These are phyloP conservation scores for Micrasema longulum DNA, from an alignment of 1,140 invertebrate species.

Conservation along the genomic window DNA sequence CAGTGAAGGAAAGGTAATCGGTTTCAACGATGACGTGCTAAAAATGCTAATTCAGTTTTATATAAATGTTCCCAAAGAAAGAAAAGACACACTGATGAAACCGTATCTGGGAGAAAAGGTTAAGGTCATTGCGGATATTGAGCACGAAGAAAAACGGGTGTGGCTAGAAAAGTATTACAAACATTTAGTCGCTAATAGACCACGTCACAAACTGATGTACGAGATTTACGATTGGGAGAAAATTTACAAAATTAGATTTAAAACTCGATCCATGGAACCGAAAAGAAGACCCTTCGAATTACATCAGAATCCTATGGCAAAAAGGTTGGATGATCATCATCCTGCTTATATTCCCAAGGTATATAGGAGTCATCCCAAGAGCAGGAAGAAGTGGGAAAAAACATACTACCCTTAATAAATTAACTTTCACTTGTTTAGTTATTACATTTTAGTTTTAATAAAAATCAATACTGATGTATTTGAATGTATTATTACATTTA, in stretches of 20 bases:
- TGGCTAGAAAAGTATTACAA: slow-evolving; percentile 80
- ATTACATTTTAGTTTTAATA: slow-evolving; percentile 1
- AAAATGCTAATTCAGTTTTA: slow-evolving; percentile 82
- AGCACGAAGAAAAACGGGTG: slow-evolving; percentile 72
- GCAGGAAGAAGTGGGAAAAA: slow-evolving; percentile 70
- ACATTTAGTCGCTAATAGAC: slow-evolving; percentile 74
- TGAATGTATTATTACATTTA: too few species aligned
- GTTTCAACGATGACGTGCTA: slow-evolving; percentile 85
- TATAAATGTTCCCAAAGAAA: slow-evolving; percentile 74
- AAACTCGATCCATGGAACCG: slow-evolving; percentile 76
- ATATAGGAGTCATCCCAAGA: slow-evolving; percentile 69
- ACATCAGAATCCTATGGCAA: slow-evolving; percentile 69
- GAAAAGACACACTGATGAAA: slow-evolving; percentile 74
- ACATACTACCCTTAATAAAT: slow-evolving; percentile 71
- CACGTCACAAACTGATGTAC: slow-evolving; percentile 69
- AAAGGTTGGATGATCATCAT: slow-evolving; percentile 74
- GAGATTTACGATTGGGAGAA: slow-evolving; percentile 83
- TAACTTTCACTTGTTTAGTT: background rate
- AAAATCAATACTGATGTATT: slow-evolving; percentile 7
- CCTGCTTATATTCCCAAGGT: slow-evolving; percentile 76
- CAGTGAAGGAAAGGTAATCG: slow-evolving; percentile 75
- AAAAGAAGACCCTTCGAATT: slow-evolving; percentile 75
- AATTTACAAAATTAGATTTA: slow-evolving; percentile 79
- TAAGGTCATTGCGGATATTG: slow-evolving; percentile 75
- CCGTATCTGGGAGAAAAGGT: slow-evolving; percentile 76